Percentiles rank a stretch among this genome's conserved stretches.
phyloP scores from a whole-genome alignment of 2,888 invertebrate genomes.

The Syrista parreyssii region DNA sequence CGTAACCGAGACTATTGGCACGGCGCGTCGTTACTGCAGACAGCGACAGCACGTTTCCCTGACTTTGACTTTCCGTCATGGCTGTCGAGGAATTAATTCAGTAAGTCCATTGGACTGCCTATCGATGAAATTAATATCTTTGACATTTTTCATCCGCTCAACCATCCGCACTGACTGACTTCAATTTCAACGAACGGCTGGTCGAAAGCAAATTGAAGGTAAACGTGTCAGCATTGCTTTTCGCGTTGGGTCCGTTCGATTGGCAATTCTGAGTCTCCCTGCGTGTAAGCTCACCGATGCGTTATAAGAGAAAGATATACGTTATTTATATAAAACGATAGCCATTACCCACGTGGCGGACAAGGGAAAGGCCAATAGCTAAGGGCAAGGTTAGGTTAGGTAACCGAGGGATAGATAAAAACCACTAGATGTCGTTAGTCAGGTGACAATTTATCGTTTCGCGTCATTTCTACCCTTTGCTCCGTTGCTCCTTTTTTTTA shows the following conservation, averaged over 20 bases:
- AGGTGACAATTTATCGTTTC: background rate
- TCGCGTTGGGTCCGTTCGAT: background rate
- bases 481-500: background rate
- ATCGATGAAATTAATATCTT: background rate
- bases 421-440: background rate
- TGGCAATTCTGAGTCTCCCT: background rate
- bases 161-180: background rate
- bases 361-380: background rate
- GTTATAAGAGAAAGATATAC: background rate
- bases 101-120: background rate
- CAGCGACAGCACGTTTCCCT: background rate
- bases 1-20: background rate
- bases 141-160: background rate
- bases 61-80: background rate
- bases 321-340: background rate
- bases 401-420: background rate
- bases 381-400: background rate
- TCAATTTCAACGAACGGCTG: background rate
- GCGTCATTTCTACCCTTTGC: background rate
- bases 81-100: background rate
- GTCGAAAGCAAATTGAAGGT: background rate
- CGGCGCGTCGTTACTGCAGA: background rate
- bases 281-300: background rate
- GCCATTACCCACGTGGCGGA: background rate
- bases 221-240: background rate